These are phyloP conservation scores for Macaria notata DNA, from an alignment of 2,888 invertebrate species.

Conservation along the genomic window DNA sequence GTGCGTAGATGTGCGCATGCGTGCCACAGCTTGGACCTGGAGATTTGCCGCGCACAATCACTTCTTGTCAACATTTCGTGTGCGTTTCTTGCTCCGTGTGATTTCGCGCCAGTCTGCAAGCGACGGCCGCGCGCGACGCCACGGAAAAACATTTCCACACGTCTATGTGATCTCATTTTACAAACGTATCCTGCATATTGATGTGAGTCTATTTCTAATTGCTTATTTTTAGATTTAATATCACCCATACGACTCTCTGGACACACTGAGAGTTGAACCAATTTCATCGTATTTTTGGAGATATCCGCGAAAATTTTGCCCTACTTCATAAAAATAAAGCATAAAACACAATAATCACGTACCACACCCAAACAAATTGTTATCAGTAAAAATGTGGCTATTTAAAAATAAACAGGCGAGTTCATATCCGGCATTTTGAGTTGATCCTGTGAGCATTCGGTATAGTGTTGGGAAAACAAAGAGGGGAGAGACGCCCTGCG, in stretches of 20 bases:
- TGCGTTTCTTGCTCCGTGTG: slow-evolving; percentile 31
- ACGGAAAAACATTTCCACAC: slow-evolving; percentile 38
- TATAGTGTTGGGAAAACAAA: slow-evolving; percentile 42
- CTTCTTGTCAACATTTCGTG: slow-evolving; percentile 52
- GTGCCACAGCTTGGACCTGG: slow-evolving; percentile 19
- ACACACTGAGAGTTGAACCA: too few species aligned
- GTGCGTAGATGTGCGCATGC: slow-evolving; percentile 25
- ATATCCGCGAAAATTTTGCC: too few species aligned
- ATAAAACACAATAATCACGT: too few species aligned
- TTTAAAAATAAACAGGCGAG: too few species aligned
- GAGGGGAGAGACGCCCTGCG: slow-evolving; percentile 38
- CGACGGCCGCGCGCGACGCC: slow-evolving; percentile 52
- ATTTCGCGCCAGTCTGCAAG: slow-evolving; percentile 57
- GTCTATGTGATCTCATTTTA: slow-evolving; percentile 60
- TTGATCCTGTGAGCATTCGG: slow-evolving; percentile 28
- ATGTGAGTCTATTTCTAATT: slow-evolving; percentile 50
- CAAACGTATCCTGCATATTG: slow-evolving; percentile 47
- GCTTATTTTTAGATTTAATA: slow-evolving; percentile 10
- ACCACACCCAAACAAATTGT: too few species aligned
- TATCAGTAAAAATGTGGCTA: too few species aligned
- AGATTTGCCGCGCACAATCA: slow-evolving; percentile 25
- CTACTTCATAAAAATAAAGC: too few species aligned
- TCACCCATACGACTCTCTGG: too few species aligned
- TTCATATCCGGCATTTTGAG: slow-evolving; percentile 13
- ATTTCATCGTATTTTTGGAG: too few species aligned